phyloP scores from a whole-genome alignment of 1,140 invertebrate genomes.

The Drosophila saltans region DNA sequence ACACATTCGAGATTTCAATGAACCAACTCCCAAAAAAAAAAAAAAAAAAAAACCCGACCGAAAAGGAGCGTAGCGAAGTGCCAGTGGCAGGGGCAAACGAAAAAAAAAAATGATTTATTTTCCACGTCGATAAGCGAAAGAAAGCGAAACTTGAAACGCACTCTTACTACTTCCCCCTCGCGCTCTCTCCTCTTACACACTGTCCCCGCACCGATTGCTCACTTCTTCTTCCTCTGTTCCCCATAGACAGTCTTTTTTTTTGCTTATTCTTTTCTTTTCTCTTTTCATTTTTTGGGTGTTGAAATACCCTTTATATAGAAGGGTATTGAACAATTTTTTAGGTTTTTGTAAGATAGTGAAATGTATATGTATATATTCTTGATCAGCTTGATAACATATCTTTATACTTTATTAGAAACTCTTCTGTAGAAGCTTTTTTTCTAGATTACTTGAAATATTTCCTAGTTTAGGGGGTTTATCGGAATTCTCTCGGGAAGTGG shows the following conservation, averaged over 20 bases:
- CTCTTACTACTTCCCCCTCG: neutral
- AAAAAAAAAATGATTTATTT: conserved; percentile 72
- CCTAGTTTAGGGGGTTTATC: too few species aligned
- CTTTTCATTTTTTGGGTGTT: conserved; percentile 21
- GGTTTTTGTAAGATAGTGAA: too few species aligned
- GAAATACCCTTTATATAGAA: neutral
- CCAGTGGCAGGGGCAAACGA: conserved; percentile 17
- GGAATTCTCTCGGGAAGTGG: too few species aligned
- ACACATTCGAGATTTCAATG: conserved; percentile 72
- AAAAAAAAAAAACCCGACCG: too few species aligned
- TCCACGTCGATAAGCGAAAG: conserved; percentile 73
- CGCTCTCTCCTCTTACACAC: too few species aligned
- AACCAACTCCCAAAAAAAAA: conserved; percentile 28
- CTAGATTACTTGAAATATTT: too few species aligned
- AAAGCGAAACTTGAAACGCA: conserved; percentile 71
- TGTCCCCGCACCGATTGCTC: conserved; percentile 1
- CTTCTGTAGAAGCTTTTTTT: too few species aligned
- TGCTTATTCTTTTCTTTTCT: conserved; percentile 10
- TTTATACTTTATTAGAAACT: too few species aligned
- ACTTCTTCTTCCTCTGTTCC: neutral
- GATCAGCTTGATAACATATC: too few species aligned
- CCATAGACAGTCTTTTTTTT: conserved; percentile 9
- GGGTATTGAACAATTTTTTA: neutral
- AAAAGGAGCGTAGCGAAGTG: neutral
- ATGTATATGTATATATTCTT: too few species aligned